A percentile compares a stretch with the other conserved stretches of the same genome.
Conservation (phyloP, 2,888 invertebrate genomes). For the Ormyrus nitidulus region DNA sequence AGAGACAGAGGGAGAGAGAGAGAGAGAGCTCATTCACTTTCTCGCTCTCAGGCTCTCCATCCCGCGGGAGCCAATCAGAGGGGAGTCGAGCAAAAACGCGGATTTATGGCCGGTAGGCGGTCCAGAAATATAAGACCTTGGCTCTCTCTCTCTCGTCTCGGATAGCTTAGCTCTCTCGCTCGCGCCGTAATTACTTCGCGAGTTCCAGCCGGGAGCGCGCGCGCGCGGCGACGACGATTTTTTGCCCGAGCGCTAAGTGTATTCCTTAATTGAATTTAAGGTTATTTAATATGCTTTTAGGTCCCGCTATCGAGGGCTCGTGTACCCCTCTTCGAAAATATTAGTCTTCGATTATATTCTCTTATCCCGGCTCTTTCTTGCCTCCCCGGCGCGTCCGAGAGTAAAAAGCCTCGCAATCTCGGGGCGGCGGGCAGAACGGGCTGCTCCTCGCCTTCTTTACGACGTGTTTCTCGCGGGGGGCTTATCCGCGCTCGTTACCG, state of each 20-base stretch:
- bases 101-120: slow-evolving; percentile 71
- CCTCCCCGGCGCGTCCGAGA: neutral
- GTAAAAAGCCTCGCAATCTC: slow-evolving; percentile 1
- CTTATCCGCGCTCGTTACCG: slow-evolving; percentile 21
- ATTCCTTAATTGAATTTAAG: slow-evolving; percentile 73
- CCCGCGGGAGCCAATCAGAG: slow-evolving; percentile 68
- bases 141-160: slow-evolving; percentile 37
- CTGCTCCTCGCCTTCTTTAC: slow-evolving; percentile 12
- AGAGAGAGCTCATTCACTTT: neutral
- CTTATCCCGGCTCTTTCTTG: slow-evolving; percentile 15
- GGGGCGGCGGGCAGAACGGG: neutral
- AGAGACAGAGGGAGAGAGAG: too few relatives aligned
- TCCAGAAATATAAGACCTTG: slow-evolving; percentile 57
- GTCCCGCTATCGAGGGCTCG: slow-evolving; percentile 53
- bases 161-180: neutral
- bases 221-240: slow-evolving; percentile 63
- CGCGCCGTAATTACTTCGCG: slow-evolving; percentile 69
- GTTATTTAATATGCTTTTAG: slow-evolving; percentile 72
- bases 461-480: neutral
- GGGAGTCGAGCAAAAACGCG: slow-evolving; percentile 65
- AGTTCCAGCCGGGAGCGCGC: slow-evolving; percentile 57
- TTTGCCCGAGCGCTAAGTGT: slow-evolving; percentile 67
- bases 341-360: slow-evolving; percentile 44
- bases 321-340: slow-evolving; percentile 26
- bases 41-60: slow-evolving; percentile 51